A percentile compares a stretch with the other conserved stretches of the same genome.
Evolutionary conservation across 2,797 vertebrate genomes (phyloP).

Genomic region (Danio kyathit): DNA sequence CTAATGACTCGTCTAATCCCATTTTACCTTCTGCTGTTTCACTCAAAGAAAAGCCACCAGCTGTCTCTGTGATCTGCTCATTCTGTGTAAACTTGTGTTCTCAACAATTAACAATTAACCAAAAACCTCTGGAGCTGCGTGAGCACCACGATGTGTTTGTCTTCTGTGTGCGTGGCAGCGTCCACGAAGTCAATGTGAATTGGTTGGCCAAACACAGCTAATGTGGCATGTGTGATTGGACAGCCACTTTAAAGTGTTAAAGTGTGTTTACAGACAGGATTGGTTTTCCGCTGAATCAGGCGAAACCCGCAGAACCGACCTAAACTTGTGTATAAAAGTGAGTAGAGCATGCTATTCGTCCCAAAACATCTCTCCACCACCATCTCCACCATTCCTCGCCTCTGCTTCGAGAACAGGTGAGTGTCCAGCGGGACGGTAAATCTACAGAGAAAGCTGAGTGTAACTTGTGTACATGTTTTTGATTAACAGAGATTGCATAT

Average conservation of each 20-base stretch:
- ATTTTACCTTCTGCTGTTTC: slow-evolving; percentile 10
- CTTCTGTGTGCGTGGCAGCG: neutral
- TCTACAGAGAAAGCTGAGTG: neutral
- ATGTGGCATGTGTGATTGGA: slow-evolving; percentile 58
- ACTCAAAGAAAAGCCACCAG: slow-evolving; percentile 31
- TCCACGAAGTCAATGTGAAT: slow-evolving; percentile 55
- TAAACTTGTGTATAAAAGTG: slow-evolving; percentile 65
- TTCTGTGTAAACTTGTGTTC: neutral
- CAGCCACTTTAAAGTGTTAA: slow-evolving; percentile 58
- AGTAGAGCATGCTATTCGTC: slow-evolving; percentile 47
- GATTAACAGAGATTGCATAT: neutral
- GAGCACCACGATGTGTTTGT: slow-evolving; percentile 15
- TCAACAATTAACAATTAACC: slow-evolving; percentile 6
- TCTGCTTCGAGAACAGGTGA: slow-evolving; percentile 55
- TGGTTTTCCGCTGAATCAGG: slow-evolving; percentile 60
- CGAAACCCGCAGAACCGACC: neutral
- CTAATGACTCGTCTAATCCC: neutral
- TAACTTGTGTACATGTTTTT: neutral
- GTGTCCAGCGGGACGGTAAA: neutral
- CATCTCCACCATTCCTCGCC: slow-evolving; percentile 50
- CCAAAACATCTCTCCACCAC: slow-evolving; percentile 64
- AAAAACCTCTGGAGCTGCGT: neutral
- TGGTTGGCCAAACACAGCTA: slow-evolving; percentile 62
- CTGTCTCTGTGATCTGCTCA: slow-evolving; percentile 34
- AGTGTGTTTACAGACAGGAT: slow-evolving; percentile 2